Base-by-base conservation (phyloP, 92 coral and sea anemone species). In the Meandrina meandrites region DNA sequence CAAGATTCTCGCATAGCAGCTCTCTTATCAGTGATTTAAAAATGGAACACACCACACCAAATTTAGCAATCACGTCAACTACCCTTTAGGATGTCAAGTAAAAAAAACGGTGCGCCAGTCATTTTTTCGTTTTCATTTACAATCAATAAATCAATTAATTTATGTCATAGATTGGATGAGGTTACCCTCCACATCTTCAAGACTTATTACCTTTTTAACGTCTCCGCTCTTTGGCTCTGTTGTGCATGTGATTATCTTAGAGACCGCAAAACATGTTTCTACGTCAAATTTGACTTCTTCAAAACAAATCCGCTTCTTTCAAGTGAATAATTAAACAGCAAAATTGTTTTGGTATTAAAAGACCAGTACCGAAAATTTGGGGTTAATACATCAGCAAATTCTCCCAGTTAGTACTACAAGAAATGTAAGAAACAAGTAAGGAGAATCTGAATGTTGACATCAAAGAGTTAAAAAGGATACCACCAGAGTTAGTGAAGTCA, bases 231-330 rank as follows among this genome's bases (percentile, higher is more conserved):
- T 97, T 2, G 99, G 99, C 78, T 97, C 99, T 27, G 98, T 93
- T 4, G 98, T 95, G 98, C 99, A 97, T 22, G 99, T 96, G 70
- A 97, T 91, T 81, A 97, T 90, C 84, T 98, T 92, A 32, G 99
- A 97, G 21, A 97, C 99, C 50, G 99, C 98, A 28, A 97, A 94
- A 37, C 99, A 96, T 40, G 99, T 96, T 96, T 96, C 99, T 94
- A 56, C 8, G 37, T 40, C 50, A 0, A 48, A 90, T 92, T 88
- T n/a, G n/a, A n/a, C n/a, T n/a, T n/a, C n/a, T n/a, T n/a, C 14
- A 56, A 5, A 56, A 15, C 21, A 56, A 56, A 16, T 56, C 21
- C 16, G 62, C 22, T 56, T 56, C 62, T 17, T 58, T 58, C 66
- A 58, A 24, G 9, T 12, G 62, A 56, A 56, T 56, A 56, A 56